Evolutionary conservation across 2,888 invertebrate species (phyloP), one percentile per base, ranked within the genome.

Genomic region (Apamea sordens): DNA sequence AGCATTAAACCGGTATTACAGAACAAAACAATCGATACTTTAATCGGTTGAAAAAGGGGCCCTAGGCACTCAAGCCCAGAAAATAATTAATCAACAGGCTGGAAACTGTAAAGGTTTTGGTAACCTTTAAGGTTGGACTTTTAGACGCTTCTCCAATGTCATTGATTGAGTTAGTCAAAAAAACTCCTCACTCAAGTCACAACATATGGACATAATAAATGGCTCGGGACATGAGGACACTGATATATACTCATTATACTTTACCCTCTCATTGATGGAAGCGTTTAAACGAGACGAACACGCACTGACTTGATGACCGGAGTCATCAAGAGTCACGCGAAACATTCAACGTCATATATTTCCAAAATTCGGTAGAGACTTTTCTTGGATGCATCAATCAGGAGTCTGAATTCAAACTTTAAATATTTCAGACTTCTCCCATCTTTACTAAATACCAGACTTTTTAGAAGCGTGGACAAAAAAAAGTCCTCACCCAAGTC

Each of bases 401-500:
- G 24, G 3, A 76, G 0, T 18, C 15, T 53, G 21, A 28, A 2
- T 64, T 44, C 5, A 13, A 56, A 32, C 24, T n/a, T 6, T 24
- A 4, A 1, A 13, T 18, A 13, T 53, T 1, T 41, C 41, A 69
- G 11, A 56, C n/a, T 15, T 53, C 28, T 61, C 24, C 13, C 13
- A 61, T 32, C 11, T 15, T 21, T 61, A 41, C 56, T 63, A 53
- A n/a, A 53, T 50, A 50, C 73, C 59, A 76, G 68, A 41, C 36
- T 72, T 68, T 67, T 69, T 50, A 50, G 50, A 32, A 53, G 36
- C n/a, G 69, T 47, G 74, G 76, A 70, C 32, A 64, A 82, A 80
- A 63, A 70, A 69, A 78, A 69, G 18, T 79, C 53, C 68, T 68
- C 76, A 83, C 69, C 76, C 74, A 65, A 82, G 64, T 24, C 82